These are phyloP conservation scores for Uromys caudimaculatus DNA, from an alignment of 2,797 vertebrate genomes.

Conservation along the genomic window DNA sequence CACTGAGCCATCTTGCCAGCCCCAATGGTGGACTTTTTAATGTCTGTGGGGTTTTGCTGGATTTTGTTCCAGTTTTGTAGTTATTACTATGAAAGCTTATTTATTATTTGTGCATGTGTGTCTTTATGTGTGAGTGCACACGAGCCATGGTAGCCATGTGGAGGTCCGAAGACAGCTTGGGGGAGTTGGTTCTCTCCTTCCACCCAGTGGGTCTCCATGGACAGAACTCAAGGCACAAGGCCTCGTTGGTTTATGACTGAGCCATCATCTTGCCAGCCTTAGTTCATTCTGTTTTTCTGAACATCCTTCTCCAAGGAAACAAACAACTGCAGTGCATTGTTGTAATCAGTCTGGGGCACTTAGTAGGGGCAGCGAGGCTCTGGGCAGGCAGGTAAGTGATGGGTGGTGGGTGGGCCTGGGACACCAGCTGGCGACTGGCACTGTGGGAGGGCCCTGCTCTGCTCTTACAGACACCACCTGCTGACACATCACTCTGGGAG, in stretches of 20 bases:
- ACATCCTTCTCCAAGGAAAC: not conserved
- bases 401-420: not conserved
- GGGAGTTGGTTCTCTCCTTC: not conserved
- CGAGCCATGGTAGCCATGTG: not conserved
- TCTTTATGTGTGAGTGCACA: not conserved
- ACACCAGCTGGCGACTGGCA: not conserved
- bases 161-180: not conserved
- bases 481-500: not conserved
- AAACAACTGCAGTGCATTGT: not conserved
- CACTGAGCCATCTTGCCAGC: not conserved
- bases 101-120: not conserved
- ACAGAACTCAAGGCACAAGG: not conserved
- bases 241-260: not conserved
- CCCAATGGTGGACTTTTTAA: not conserved
- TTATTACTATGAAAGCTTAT: not conserved
- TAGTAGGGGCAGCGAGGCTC: not conserved
- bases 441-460: not conserved
- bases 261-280: not conserved
- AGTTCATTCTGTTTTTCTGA: not conserved
- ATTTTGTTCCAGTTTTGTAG: not conserved
- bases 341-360: no score
- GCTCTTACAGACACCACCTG: not conserved
- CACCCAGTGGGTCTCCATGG: not conserved
- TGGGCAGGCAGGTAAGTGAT: not conserved
- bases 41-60: not conserved